Percentiles rank a stretch among this genome's conserved stretches.
These are phyloP conservation scores for Palythoa caribaeorum DNA, from an alignment of 92 coral and sea anemone species.

Conservation along the genomic window DNA sequence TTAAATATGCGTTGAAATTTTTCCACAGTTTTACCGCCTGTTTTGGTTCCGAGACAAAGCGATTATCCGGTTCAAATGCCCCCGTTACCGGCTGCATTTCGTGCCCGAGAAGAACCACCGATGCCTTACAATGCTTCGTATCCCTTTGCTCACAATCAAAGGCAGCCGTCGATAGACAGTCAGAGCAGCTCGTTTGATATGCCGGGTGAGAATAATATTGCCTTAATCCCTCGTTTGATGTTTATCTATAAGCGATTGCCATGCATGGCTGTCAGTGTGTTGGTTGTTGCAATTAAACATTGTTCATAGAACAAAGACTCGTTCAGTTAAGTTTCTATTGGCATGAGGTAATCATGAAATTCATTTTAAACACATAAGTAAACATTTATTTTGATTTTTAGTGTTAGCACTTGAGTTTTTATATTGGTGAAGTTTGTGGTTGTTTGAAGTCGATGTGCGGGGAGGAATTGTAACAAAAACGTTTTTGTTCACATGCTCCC, in stretches of 20 bases:
- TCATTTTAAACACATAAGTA: neutral
- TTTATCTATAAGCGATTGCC: neutral
- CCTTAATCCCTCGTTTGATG: neutral
- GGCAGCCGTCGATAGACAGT: constrained; percentile 42
- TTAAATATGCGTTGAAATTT: neutral
- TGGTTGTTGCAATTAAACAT: neutral
- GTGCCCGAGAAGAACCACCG: constrained; percentile 33
- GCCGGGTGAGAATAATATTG: constrained; percentile 39
- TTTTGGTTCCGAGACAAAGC: constrained; percentile 38
- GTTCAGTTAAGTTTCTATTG: neutral
- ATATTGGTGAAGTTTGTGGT: neutral
- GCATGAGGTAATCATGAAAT: neutral
- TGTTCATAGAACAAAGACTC: neutral
- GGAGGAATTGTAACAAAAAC: neutral
- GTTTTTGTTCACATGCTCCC: neutral
- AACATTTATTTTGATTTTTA: neutral
- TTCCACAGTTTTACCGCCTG: constrained; percentile 40
- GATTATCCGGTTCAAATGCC: constrained; percentile 44
- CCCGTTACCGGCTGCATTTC: constrained; percentile 36
- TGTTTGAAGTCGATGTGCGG: neutral
- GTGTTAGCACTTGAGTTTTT: neutral
- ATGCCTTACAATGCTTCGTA: constrained; percentile 47
- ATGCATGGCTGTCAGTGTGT: neutral
- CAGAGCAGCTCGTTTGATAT: constrained; percentile 38
- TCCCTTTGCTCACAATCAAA: constrained; percentile 20